Conservation (phyloP, 2,797 vertebrate genomes). For the Aeoliscus strigatus region DNA sequence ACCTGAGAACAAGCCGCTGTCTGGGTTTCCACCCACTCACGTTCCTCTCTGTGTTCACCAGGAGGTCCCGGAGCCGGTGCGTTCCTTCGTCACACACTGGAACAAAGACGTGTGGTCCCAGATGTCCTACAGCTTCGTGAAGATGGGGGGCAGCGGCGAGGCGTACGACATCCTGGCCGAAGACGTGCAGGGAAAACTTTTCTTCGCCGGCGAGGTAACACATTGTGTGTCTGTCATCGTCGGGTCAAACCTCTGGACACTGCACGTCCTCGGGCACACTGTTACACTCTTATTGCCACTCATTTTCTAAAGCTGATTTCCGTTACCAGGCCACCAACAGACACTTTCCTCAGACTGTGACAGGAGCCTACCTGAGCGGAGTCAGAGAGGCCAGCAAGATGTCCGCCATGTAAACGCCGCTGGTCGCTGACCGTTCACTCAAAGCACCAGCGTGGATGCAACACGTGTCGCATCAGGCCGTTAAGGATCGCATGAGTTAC, state of each 20-base stretch:
- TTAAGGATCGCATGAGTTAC: conserved; percentile 10
- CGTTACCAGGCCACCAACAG: conserved; percentile 87
- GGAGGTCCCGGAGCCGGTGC: conserved; percentile 90
- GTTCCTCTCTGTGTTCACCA: conserved; percentile 34
- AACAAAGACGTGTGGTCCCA: conserved; percentile 90
- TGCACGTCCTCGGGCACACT: too few species aligned
- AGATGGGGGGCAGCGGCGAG: conserved; percentile 92
- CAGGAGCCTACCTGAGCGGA: conserved; percentile 94
- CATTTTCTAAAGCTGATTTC: too few species aligned
- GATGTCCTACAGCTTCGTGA: conserved; percentile 98
- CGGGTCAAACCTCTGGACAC: too few species aligned
- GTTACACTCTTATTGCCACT: background rate
- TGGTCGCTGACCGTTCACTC: conserved; percentile 3
- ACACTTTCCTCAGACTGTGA: conserved; percentile 97
- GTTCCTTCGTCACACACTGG: conserved; percentile 91
- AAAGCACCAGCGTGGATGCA: conserved; percentile 56
- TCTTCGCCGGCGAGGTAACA: conserved; percentile 92
- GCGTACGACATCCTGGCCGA: conserved; percentile 94
- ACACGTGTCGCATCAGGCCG: conserved; percentile 12
- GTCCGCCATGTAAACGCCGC: conserved; percentile 67
- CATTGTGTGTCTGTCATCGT: too few species aligned
- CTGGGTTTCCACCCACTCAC: background rate
- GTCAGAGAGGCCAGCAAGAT: conserved; percentile 98
- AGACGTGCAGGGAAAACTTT: conserved; percentile 90
- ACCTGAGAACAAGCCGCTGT: background rate